Evolutionary conservation across 2,113 vertebrate genomes (phyloP).

Genomic region (Propithecus coquereli): DNA sequence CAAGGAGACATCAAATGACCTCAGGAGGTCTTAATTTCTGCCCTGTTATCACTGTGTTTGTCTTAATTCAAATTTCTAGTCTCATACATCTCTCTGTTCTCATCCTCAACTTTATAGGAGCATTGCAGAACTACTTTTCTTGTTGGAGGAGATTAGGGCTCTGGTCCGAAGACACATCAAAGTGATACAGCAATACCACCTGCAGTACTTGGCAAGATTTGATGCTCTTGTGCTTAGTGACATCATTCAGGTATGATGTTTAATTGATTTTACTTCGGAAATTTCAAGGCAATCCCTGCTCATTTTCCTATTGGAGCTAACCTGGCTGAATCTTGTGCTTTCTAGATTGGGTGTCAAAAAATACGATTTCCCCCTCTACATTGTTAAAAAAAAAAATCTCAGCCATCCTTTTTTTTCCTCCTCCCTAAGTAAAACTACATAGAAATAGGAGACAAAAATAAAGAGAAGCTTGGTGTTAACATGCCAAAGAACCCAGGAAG

Average conservation of each 20-base stretch:
- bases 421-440: background rate
- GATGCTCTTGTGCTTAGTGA: conserved; percentile 93
- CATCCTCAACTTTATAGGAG: conserved; percentile 77
- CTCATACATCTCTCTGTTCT: background rate
- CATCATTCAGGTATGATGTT: conserved; percentile 88
- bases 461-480: background rate
- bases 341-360: background rate
- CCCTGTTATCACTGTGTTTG: background rate
- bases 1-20: background rate
- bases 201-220: conserved; percentile 92
- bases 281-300: background rate
- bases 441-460: conserved; percentile 28
- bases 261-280: background rate
- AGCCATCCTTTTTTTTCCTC: background rate
- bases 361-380: background rate
- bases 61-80: background rate
- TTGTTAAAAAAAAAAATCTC: background rate
- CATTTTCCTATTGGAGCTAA: background rate
- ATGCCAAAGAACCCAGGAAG: background rate
- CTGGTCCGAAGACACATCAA: conserved; percentile 78
- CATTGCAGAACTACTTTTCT: conserved; percentile 90
- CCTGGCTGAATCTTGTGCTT: background rate
- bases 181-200: conserved; percentile 89
- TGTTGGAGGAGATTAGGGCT: conserved; percentile 86
- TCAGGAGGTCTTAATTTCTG: background rate